Evolutionary conservation across 1,140 invertebrate species (phyloP).

Genomic region (Gonatopus flavifemur): DNA sequence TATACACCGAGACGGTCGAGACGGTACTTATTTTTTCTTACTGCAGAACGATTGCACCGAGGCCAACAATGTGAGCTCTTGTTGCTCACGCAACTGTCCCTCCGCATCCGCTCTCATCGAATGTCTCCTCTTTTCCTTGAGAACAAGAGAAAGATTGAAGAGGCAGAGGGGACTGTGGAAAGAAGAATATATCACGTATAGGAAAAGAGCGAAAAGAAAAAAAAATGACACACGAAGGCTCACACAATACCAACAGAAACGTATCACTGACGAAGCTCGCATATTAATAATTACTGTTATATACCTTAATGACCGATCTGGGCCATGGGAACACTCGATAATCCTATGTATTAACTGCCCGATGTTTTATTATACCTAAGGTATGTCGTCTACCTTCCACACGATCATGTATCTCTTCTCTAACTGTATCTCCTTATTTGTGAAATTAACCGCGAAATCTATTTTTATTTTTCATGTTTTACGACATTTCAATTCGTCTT

Average conservation of each 20-base stretch:
- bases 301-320: conserved; percentile 56
- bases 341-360: conserved; percentile 54
- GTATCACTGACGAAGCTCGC: conserved; percentile 37
- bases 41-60: conserved; percentile 20
- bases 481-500: too few relatives aligned
- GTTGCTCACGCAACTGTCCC: conserved; percentile 55
- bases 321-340: conserved; percentile 57
- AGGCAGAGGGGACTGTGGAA: conserved; percentile 1
- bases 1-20: too few relatives aligned
- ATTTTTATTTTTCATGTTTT: too few relatives aligned
- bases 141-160: not conserved
- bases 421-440: conserved; percentile 42
- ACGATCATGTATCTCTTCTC: too few relatives aligned
- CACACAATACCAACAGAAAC: conserved; percentile 45
- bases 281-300: conserved; percentile 59
- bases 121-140: conserved; percentile 34
- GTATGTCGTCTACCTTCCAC: too few relatives aligned
- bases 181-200: not conserved
- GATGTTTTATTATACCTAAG: conserved; percentile 47
- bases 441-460: too few relatives aligned
- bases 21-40: conserved; percentile 34
- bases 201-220: conserved; percentile 11
- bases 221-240: conserved; percentile 28
- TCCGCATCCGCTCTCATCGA: conserved; percentile 58
- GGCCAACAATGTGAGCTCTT: conserved; percentile 46